Conservation (phyloP, 2,888 invertebrate genomes). For the Philaethria dido region DNA sequence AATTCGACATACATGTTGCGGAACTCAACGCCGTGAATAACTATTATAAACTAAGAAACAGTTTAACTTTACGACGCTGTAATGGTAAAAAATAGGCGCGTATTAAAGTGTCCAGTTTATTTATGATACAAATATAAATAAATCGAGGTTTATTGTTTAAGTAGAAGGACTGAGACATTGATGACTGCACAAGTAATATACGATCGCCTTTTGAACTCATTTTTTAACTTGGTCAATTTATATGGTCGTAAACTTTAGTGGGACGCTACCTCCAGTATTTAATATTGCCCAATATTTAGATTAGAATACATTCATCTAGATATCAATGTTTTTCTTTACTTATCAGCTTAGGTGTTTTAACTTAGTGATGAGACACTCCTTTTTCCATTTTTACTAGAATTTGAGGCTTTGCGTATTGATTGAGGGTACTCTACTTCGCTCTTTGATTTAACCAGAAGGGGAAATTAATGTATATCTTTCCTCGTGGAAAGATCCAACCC, state of each 20-base stretch:
- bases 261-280: slow-evolving; percentile 56
- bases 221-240: slow-evolving; percentile 62
- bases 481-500: too few species aligned
- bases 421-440: too few species aligned
- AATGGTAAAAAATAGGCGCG: slow-evolving; percentile 77
- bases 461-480: too few species aligned
- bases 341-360: too few species aligned
- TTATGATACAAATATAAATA: slow-evolving; percentile 65
- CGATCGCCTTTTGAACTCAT: slow-evolving; percentile 68
- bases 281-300: slow-evolving; percentile 39
- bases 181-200: slow-evolving; percentile 67
- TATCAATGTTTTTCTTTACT: slow-evolving; percentile 1
- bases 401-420: too few species aligned
- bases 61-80: slow-evolving; percentile 66
- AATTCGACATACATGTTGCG: too few species aligned
- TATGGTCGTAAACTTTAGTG: slow-evolving; percentile 50
- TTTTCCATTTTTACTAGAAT: too few species aligned
- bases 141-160: slow-evolving; percentile 73
- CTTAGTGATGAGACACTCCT: too few species aligned
- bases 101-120: slow-evolving; percentile 73
- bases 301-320: slow-evolving; percentile 16
- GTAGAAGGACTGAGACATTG: slow-evolving; percentile 51
- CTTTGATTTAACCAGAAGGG: too few species aligned
- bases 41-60: slow-evolving; percentile 43
- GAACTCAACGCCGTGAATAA: too few species aligned